Evolutionary conservation across 2,113 vertebrate genomes (phyloP).

Genomic region (Leptodactylus fuscus): DNA sequence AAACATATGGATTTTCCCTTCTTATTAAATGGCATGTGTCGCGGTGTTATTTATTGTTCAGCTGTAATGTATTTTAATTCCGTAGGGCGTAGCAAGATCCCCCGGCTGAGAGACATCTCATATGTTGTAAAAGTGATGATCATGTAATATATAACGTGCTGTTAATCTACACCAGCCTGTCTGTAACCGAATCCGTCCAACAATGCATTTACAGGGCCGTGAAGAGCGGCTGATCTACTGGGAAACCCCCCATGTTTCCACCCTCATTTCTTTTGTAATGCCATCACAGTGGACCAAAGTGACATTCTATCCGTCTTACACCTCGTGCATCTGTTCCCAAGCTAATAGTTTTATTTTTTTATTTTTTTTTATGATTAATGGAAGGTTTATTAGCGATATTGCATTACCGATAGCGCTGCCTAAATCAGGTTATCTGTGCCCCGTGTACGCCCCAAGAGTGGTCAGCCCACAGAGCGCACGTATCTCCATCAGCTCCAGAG

Average conservation of each 20-base stretch:
- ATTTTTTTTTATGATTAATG: conserved; percentile 64
- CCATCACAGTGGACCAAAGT: conserved; percentile 56
- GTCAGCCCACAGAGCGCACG: conserved; percentile 23
- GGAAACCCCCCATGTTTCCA: conserved; percentile 58
- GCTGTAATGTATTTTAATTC: conserved; percentile 43
- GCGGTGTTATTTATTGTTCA: conserved; percentile 13
- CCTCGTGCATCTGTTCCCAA: conserved; percentile 59
- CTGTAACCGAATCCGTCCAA: conserved; percentile 51
- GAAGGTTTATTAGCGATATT: conserved; percentile 67
- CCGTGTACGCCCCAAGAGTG: not conserved
- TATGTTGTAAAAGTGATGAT: conserved; percentile 54
- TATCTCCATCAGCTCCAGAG: conserved; percentile 14
- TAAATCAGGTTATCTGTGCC: conserved; percentile 55
- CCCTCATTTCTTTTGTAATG: conserved; percentile 60
- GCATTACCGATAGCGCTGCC: conserved; percentile 61
- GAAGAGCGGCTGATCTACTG: conserved; percentile 59
- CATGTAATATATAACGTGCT: conserved; percentile 49
- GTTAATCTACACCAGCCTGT: conserved; percentile 34
- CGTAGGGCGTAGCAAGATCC: conserved; percentile 35
- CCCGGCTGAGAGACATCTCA: conserved; percentile 36
- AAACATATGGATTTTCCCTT: conserved; percentile 17
- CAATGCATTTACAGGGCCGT: conserved; percentile 59
- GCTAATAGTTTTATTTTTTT: conserved; percentile 48
- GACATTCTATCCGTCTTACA: conserved; percentile 59
- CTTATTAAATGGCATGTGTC: conserved; percentile 35